phyloP scores from a whole-genome alignment of 2,113 vertebrate species.

The Trogon surrucura region DNA sequence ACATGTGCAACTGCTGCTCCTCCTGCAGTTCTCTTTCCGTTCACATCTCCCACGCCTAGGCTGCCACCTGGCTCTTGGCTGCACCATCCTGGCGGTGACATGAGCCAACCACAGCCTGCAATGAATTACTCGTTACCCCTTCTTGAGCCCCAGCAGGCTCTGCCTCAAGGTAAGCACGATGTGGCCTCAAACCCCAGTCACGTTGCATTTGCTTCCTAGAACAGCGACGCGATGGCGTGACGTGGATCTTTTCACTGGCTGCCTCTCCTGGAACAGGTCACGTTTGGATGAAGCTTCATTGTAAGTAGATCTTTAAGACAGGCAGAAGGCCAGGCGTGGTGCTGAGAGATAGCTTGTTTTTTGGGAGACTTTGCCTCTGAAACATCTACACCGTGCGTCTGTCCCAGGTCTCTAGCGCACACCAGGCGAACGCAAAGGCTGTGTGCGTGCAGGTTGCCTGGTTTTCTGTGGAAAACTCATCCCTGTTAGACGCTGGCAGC shows the following conservation, averaged over 20 bases:
- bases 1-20: accelerated
- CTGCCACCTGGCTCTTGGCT: background rate
- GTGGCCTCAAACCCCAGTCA: background rate
- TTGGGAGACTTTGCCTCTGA: background rate
- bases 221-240: accelerated
- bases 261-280: background rate
- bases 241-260: background rate
- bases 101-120: accelerated
- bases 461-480: background rate
- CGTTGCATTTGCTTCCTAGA: accelerated
- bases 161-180: background rate
- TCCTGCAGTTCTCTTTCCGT: background rate
- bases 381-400: accelerated
- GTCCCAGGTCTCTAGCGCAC: background rate
- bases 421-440: background rate
- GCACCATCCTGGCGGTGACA: accelerated
- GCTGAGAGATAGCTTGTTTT: background rate
- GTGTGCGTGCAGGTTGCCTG: accelerated
- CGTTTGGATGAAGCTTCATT: background rate
- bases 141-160: background rate
- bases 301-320: background rate
- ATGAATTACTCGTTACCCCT: accelerated
- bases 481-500: background rate
- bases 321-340: background rate
- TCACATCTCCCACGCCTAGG: background rate